Conservation (phyloP, 2,113 vertebrate genomes). For the Ondatra zibethicus region DNA sequence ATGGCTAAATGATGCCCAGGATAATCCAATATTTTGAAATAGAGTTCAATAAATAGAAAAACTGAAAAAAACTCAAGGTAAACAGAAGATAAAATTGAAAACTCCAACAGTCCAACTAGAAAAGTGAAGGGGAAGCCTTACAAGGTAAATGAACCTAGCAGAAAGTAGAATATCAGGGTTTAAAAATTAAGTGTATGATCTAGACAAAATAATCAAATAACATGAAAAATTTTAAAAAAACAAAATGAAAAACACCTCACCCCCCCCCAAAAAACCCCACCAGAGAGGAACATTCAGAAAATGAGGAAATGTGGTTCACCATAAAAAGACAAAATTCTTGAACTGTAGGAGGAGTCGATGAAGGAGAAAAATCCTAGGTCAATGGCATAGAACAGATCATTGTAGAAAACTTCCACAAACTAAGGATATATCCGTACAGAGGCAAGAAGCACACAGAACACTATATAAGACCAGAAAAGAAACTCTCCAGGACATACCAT, state of each 20-base stretch:
- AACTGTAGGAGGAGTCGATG: background rate
- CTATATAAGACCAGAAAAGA: background rate
- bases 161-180: too few species aligned
- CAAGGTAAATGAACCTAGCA: background rate
- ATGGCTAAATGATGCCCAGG: background rate
- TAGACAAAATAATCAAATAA: background rate
- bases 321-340: background rate
- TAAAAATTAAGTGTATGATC: background rate
- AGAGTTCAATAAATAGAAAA: background rate
- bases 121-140: background rate
- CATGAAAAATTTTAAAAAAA: background rate
- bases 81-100: background rate
- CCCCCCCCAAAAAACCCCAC: background rate
- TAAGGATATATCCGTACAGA: background rate
- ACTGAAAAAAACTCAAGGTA: background rate
- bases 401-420: background rate
- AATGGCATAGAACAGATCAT: background rate
- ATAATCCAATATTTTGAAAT: background rate
- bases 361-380: background rate
- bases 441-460: background rate
- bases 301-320: background rate
- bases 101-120: background rate
- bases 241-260: background rate
- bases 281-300: background rate
- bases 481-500: background rate